Percentiles rank a stretch among this genome's conserved stretches.
Conservation (phyloP, 2,797 vertebrate species). For the Cyprinodon diabolis region DNA sequence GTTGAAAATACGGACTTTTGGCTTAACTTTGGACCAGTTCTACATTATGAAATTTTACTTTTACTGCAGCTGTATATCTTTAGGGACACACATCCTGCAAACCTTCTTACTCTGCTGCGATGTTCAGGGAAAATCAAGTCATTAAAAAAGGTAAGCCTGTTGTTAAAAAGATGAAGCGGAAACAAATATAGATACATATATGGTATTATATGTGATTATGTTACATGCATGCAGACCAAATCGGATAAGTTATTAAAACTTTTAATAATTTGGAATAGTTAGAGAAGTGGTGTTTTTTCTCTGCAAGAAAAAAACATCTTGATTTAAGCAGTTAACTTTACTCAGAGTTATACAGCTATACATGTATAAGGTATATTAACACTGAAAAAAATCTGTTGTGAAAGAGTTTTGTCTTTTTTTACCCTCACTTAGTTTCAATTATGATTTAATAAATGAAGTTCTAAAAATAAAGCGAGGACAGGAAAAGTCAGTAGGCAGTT, state of each 20-base stretch:
- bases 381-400: background rate
- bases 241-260: background rate
- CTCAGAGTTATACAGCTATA: too few species aligned
- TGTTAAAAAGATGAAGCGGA: background rate
- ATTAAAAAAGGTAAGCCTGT: conserved; percentile 44
- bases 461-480: background rate
- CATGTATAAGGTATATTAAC: background rate
- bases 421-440: background rate
- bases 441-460: background rate
- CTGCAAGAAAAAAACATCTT: background rate
- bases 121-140: conserved; percentile 29
- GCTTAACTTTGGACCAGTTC: background rate
- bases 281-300: background rate
- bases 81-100: conserved; percentile 8
- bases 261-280: background rate
- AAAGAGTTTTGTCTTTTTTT: background rate
- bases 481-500: background rate
- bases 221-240: background rate
- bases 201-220: background rate
- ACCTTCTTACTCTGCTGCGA: conserved; percentile 3
- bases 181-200: background rate
- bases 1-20: conserved; percentile 12
- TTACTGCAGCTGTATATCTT: background rate
- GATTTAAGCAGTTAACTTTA: background rate
- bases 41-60: background rate